A percentile compares a stretch with the other conserved stretches of the same genome.
Conservation (phyloP, 2,113 vertebrate genomes). For the Notechis scutatus region DNA sequence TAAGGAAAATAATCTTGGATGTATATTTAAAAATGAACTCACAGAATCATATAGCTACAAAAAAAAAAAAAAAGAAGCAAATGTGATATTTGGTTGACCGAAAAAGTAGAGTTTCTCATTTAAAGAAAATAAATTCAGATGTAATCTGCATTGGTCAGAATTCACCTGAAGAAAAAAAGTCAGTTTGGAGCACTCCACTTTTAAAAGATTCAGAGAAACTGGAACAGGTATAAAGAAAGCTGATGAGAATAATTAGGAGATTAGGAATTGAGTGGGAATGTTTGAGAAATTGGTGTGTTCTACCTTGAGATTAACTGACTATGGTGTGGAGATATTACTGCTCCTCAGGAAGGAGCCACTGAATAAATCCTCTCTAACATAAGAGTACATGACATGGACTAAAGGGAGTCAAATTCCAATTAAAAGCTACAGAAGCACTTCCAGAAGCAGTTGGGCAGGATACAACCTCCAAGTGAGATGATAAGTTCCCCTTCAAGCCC, state of each 20-base stretch:
- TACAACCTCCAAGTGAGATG: not conserved
- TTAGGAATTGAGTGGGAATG: not conserved
- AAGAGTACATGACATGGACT: not conserved
- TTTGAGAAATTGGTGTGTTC: not conserved
- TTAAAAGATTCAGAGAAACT: not conserved
- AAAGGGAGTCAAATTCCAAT: not conserved
- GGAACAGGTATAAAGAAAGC: not conserved
- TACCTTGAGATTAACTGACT: not conserved
- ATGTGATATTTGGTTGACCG: not conserved
- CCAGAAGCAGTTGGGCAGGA: not conserved
- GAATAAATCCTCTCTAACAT: not conserved
- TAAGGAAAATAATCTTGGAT: not conserved
- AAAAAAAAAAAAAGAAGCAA: not conserved
- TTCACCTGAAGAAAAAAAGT: not conserved
- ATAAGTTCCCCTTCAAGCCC: not conserved
- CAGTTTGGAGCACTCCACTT: not conserved
- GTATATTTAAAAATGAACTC: not conserved
- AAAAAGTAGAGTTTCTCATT: not conserved
- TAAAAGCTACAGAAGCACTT: not conserved
- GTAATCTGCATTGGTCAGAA: not conserved
- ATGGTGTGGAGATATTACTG: not conserved
- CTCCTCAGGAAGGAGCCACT: not conserved
- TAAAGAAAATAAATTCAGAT: not conserved
- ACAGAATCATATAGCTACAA: not conserved
- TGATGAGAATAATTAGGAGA: not conserved